Evolutionary conservation across 2,888 invertebrate species (phyloP).

Genomic region (Parapristionchus giblindavisi): DNA sequence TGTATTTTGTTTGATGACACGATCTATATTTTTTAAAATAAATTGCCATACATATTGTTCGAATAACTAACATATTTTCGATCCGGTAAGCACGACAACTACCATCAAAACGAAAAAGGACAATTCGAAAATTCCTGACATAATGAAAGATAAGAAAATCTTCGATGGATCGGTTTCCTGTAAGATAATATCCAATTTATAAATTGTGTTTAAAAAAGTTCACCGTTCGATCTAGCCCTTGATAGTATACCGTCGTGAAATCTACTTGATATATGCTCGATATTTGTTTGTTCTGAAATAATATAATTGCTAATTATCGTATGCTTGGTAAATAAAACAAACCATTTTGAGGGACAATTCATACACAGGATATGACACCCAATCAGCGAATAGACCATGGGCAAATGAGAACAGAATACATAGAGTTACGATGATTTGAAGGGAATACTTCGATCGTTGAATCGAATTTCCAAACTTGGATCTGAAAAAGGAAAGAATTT

Average conservation of each 20-base stretch:
- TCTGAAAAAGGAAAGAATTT: no score
- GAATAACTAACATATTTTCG: slow-evolving; percentile 8
- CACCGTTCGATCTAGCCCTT: slow-evolving; percentile 9
- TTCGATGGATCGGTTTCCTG: neutral
- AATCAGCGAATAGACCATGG: no score
- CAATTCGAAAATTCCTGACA: slow-evolving; percentile 11
- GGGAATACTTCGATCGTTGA: no score
- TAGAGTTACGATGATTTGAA: no score
- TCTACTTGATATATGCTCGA: neutral
- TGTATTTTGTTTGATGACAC: slow-evolving; percentile 4
- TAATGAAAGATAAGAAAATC: neutral
- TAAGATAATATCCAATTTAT: neutral
- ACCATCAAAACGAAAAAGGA: neutral
- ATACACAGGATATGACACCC: no score
- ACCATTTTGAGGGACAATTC: no score
- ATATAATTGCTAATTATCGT: no score
- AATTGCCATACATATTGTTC: neutral
- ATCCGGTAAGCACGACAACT: slow-evolving; percentile 7
- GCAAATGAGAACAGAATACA: no score
- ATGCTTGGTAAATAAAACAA: no score
- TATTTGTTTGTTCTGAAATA: slow-evolving; percentile 11
- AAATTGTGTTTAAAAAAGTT: neutral
- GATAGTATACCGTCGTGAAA: slow-evolving; percentile 7
- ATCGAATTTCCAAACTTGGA: no score
- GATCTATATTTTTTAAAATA: neutral